Conservation (phyloP, 2,797 vertebrate species). For the Phoebastria nigripes region DNA sequence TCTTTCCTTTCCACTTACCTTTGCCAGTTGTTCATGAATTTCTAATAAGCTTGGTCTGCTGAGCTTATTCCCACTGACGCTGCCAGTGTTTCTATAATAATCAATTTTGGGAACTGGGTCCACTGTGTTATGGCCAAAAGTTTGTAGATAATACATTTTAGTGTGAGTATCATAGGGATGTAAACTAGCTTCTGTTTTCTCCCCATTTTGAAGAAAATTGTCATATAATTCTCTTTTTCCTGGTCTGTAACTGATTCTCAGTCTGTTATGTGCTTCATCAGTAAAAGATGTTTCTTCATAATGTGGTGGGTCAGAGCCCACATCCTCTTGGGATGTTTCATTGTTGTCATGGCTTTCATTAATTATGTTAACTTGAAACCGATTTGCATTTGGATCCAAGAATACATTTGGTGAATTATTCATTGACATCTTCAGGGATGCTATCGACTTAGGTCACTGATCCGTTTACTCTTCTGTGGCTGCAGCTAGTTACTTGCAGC, state of each 20-base stretch:
- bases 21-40: constrained; percentile 92
- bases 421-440: constrained; percentile 72
- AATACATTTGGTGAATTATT: constrained; percentile 73
- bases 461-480: not conserved
- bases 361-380: constrained; percentile 79
- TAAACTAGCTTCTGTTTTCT: constrained; percentile 77
- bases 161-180: constrained; percentile 78
- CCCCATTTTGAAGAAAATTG: constrained; percentile 77
- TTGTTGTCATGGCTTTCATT: constrained; percentile 69
- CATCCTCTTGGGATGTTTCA: constrained; percentile 63
- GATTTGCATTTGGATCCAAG: constrained; percentile 70
- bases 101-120: constrained; percentile 92
- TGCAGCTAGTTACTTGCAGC: not conserved
- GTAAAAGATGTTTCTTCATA: constrained; percentile 86
- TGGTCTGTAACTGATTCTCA: constrained; percentile 75
- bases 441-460: not conserved
- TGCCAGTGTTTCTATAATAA: constrained; percentile 95
- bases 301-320: constrained; percentile 78
- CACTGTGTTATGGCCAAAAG: constrained; percentile 93
- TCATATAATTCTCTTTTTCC: constrained; percentile 77
- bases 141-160: constrained; percentile 81
- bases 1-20: constrained; percentile 79
- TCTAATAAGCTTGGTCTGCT: constrained; percentile 91
- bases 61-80: constrained; percentile 87
- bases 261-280: constrained; percentile 67